These are phyloP conservation scores for Tetranychus truncatus DNA, from an alignment of 2,888 invertebrate genomes.

Conservation along the genomic window DNA sequence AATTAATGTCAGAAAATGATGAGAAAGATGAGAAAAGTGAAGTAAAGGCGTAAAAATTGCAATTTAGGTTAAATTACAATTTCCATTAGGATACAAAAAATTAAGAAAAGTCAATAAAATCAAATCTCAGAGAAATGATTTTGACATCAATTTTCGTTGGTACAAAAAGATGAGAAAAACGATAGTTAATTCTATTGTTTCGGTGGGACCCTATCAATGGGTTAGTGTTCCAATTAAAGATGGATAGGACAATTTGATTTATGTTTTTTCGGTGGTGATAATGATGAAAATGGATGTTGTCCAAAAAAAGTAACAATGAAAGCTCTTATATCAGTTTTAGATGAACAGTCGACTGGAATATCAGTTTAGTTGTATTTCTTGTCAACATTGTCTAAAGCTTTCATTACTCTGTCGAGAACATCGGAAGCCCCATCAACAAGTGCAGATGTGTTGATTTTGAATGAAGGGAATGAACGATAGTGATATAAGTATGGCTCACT, in stretches of 20 bases:
- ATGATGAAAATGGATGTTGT: neutral
- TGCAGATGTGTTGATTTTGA: conserved; percentile 22
- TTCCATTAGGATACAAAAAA: neutral
- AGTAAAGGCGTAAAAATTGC: no score
- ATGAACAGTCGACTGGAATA: neutral
- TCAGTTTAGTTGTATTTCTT: conserved; percentile 24
- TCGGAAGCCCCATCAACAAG: conserved; percentile 26
- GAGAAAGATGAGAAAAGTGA: no score
- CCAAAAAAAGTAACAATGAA: neutral
- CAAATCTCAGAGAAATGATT: neutral
- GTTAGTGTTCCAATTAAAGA: neutral
- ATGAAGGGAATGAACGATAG: conserved; percentile 20
- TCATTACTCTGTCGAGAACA: conserved; percentile 25
- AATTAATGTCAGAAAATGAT: neutral
- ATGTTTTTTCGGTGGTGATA: neutral
- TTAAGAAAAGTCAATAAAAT: neutral
- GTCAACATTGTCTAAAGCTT: conserved; percentile 26
- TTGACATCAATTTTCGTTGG: neutral
- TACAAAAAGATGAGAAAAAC: neutral
- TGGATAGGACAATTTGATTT: neutral
- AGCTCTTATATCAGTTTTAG: neutral
- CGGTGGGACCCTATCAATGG: conserved; percentile 1
- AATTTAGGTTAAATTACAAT: neutral
- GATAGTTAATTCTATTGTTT: neutral
- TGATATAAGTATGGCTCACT: conserved; percentile 9